phyloP scores from a whole-genome alignment of 2,113 vertebrate species.

The Zapus hudsonius region DNA sequence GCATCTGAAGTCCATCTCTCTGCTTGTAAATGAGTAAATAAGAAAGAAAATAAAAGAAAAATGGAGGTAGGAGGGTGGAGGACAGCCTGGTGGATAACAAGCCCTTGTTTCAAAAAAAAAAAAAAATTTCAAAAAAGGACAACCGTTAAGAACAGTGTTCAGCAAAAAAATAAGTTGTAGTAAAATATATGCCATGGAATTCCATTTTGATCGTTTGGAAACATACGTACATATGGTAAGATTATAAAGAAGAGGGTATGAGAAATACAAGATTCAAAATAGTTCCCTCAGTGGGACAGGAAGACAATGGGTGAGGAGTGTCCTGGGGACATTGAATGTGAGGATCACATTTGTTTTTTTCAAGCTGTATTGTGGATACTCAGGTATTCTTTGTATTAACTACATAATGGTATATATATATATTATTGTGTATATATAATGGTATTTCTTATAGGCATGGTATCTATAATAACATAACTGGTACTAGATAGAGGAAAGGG shows the following conservation, averaged over 20 bases:
- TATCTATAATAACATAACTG: neutral
- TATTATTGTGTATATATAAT: neutral
- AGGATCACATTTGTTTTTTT: neutral
- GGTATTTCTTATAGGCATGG: neutral
- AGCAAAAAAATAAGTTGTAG: neutral
- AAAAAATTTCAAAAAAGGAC: too few species aligned
- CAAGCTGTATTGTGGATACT: neutral
- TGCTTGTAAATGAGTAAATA: too few species aligned
- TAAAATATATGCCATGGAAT: neutral
- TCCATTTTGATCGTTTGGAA: neutral
- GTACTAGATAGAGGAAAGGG: neutral
- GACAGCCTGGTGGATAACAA: too few species aligned
- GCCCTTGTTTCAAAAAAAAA: too few species aligned
- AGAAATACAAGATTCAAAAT: neutral
- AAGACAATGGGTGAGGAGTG: rapidly evolving
- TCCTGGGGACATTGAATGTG: neutral
- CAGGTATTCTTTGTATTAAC: neutral
- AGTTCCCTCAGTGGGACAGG: neutral
- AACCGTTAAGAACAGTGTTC: neutral
- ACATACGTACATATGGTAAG: neutral
- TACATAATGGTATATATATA: neutral
- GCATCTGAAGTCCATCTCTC: too few species aligned
- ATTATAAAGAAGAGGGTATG: neutral
- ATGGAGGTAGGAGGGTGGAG: too few species aligned
- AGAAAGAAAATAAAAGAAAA: too few species aligned